Conservation (phyloP, 2,797 vertebrate genomes). For the Chaetodon trifasciatus region DNA sequence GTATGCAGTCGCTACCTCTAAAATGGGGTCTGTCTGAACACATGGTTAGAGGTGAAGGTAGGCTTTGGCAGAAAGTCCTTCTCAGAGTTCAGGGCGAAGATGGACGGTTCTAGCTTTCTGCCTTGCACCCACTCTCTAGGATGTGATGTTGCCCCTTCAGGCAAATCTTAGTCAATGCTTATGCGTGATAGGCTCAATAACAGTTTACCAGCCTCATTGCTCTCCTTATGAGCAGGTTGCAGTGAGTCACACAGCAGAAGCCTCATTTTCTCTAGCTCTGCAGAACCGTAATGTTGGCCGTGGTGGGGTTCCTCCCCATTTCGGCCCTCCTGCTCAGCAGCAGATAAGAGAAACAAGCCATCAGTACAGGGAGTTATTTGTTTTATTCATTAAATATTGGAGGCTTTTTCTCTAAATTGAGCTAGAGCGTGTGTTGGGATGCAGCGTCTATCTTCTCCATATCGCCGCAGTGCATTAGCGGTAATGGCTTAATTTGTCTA, state of each 20-base stretch:
- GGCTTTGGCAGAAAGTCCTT: background rate
- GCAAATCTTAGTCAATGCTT: slow-evolving; percentile 30
- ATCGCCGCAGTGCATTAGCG: slow-evolving; percentile 77
- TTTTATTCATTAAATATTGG: slow-evolving; percentile 78
- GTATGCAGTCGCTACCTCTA: background rate
- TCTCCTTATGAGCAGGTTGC: slow-evolving; percentile 34
- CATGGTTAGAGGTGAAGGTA: background rate
- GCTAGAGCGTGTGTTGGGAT: slow-evolving; percentile 54
- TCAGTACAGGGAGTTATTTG: slow-evolving; percentile 73
- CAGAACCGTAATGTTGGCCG: slow-evolving; percentile 50
- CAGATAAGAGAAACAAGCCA: slow-evolving; percentile 80
- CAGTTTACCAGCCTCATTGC: slow-evolving; percentile 17
- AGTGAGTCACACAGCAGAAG: slow-evolving; percentile 46
- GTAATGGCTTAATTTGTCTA: slow-evolving; percentile 84
- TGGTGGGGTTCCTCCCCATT: slow-evolving; percentile 59
- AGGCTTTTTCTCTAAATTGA: slow-evolving; percentile 75
- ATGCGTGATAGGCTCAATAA: slow-evolving; percentile 21
- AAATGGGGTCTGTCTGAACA: background rate
- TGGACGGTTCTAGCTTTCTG: background rate
- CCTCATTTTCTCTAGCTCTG: slow-evolving; percentile 60
- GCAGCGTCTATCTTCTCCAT: slow-evolving; percentile 72
- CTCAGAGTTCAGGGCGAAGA: background rate
- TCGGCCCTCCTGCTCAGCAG: slow-evolving; percentile 74
- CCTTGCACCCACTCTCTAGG: background rate
- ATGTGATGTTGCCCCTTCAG: slow-evolving; percentile 4